phyloP scores from a whole-genome alignment of 2,888 invertebrate species.

The Parascotia fuliginaria region DNA sequence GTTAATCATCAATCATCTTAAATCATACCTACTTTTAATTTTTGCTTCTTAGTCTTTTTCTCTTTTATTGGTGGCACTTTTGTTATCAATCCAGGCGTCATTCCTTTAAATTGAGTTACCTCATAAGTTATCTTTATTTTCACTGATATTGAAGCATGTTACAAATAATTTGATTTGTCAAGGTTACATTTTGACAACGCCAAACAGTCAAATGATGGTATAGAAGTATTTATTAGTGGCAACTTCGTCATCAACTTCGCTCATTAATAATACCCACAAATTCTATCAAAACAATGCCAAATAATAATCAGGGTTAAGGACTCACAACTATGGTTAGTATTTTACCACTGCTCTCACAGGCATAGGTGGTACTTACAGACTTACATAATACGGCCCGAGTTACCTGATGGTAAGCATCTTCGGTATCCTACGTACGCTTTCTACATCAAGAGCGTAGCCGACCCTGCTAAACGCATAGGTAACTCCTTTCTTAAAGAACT shows the following conservation, averaged over 20 bases:
- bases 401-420: too few relatives aligned
- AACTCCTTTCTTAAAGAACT: too few relatives aligned
- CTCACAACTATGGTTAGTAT: too few relatives aligned
- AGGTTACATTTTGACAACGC: constrained; percentile 9
- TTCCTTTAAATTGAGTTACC: constrained; percentile 23
- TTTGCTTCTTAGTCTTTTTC: constrained; percentile 37
- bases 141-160: constrained; percentile 29
- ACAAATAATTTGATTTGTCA: constrained; percentile 41
- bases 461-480: too few relatives aligned
- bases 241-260: too few relatives aligned
- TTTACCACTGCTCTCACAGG: too few relatives aligned
- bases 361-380: too few relatives aligned
- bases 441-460: too few relatives aligned
- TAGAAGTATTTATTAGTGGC: neutral
- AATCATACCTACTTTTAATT: constrained; percentile 26
- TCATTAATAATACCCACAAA: neutral
- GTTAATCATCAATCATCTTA: neutral
- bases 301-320: too few relatives aligned
- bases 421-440: too few relatives aligned
- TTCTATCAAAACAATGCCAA: too few relatives aligned
- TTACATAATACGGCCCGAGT: too few relatives aligned
- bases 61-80: constrained; percentile 33
- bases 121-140: constrained; percentile 24
- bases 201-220: neutral
- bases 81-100: constrained; percentile 33